Evolutionary conservation across 1,140 invertebrate species (phyloP), one percentile per base, ranked within the genome.

Genomic region (Pomacea maculata): DNA sequence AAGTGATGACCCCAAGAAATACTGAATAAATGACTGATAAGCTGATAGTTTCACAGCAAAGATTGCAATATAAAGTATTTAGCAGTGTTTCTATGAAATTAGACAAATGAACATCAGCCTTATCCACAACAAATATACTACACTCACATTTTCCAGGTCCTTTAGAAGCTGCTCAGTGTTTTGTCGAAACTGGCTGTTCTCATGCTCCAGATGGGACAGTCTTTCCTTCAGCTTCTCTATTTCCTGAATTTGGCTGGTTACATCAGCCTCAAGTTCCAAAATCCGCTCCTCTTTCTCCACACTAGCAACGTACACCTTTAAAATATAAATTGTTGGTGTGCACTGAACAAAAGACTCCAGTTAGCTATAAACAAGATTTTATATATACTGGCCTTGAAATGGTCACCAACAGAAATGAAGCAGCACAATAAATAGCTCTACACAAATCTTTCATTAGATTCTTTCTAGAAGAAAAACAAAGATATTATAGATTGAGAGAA

Each of bases 131-230:
- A 10, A 34, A 52, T 29, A 1, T 25, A 52, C 71, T 57, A 19
- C 34, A 19, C 72, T 80, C 34, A 74, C 57, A 17, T 68, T 52
- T 65, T 83, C 79, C 11, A 79, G 63, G 45, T 80, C 79, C 25
- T 78, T 78, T 21, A 80, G 68, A 7, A 80, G 64, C 52, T 78
- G 70, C 25, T 80, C 82, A 55, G 75, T 76, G 54, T 67, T 73
- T 14, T 57, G 19, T 5, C 71, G 54, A 71, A 79, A 79, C 78
- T 82, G 77, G 6, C 19, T 21, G 55, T 75, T 75, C 54, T 82
- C 73, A 25, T 52, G 73, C 70, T 75, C 74, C 64, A 74, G 78
- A 25, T 57, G 45, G 6, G 17, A 5, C 25, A 15, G 14, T 55
- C 64, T 74, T 29, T 79, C 73, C 14, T 75, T 82, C 73, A 68